Base-by-base conservation (phyloP, 64 coral and sea anemone genomes). In the Montipora cactus region DNA sequence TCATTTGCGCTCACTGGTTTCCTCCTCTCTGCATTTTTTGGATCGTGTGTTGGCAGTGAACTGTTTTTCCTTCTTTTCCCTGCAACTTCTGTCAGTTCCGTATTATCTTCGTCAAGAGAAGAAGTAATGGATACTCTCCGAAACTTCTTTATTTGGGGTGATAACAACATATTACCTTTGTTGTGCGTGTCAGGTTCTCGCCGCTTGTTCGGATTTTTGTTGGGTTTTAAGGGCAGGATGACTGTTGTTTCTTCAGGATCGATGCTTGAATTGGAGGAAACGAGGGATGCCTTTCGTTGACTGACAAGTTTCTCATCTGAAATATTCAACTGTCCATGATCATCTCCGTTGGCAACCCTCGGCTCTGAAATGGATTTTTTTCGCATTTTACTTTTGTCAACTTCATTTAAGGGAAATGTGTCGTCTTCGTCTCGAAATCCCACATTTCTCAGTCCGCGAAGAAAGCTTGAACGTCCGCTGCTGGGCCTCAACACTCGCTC, bases 401-500 rank as follows among this genome's bases (percentile, higher is more conserved):
- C 2, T 19, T 19, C 16, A 6, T 49, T 12, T 2, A 10, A 3
- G 76, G 46, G 6, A 48, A 47, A 3, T 5, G 44, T 78, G 5
- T 45, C 45, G 45, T 19, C 16, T 16, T 86, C 62, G 7, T 69
- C 59, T 19, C 47, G 47, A 49, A 50, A 86, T 20, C 62, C 82
- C 8, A 14, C 5, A 49, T 86, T 86, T 86, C 15, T 46, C 5
- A 71, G 47, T 12, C 62, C 82, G 19, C 45, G 21, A 8, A 70
- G 75, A 3, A 28, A 15, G n/a, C 55, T 57, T 11, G 11, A 59
- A 19, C 59, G 44, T 6, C 48, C 44, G 19, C 50, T 72, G 3
- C 44, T 70, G 4, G 59, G 45, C 49, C 92, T n/a, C 44, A 79
- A 23, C 4, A 68, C 21, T 11, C 18, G 13, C 76, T 97, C 96